These are phyloP conservation scores for Ctenochaetus hawaiiensis DNA, from an alignment of 2,797 vertebrate species.

Conservation along the genomic window DNA sequence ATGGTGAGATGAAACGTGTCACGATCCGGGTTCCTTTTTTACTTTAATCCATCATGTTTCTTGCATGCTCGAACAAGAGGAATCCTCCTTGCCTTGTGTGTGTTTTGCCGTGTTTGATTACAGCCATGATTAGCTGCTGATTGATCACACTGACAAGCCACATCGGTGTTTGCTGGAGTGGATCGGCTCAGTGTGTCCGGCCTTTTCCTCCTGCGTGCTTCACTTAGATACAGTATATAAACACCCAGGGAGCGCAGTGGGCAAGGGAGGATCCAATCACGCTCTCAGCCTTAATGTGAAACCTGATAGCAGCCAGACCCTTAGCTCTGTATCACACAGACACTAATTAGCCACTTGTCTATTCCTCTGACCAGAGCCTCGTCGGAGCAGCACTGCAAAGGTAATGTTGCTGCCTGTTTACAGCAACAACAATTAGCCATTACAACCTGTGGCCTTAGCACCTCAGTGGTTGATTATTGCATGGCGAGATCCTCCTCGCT, in stretches of 20 bases:
- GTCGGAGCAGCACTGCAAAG: slow-evolving; percentile 46
- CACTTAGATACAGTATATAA: slow-evolving; percentile 24
- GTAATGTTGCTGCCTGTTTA: slow-evolving; percentile 63
- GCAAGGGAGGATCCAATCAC: slow-evolving; percentile 50
- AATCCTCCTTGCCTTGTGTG: slow-evolving; percentile 28
- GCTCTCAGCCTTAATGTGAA: slow-evolving; percentile 61
- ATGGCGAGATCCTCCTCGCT: slow-evolving; percentile 13
- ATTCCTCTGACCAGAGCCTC: slow-evolving; percentile 56
- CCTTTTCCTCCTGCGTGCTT: slow-evolving; percentile 19
- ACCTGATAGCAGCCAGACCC: slow-evolving; percentile 60
- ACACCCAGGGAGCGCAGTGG: slow-evolving; percentile 20
- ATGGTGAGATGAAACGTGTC: slow-evolving; percentile 7
- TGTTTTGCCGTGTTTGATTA: slow-evolving; percentile 54
- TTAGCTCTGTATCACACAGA: slow-evolving; percentile 64
- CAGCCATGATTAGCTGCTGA: slow-evolving; percentile 68
- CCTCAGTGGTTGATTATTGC: slow-evolving; percentile 48
- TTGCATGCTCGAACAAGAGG: neutral
- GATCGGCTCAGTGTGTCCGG: slow-evolving; percentile 52
- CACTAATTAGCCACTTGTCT: slow-evolving; percentile 69
- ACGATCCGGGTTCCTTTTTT: slow-evolving; percentile 1
- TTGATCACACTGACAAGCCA: slow-evolving; percentile 73
- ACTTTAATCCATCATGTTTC: neutral
- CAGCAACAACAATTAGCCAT: slow-evolving; percentile 61
- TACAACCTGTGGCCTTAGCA: slow-evolving; percentile 69
- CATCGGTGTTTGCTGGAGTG: slow-evolving; percentile 64